Evolutionary conservation across 2,888 invertebrate genomes (phyloP).

Genomic region (Chironomus tentans): DNA sequence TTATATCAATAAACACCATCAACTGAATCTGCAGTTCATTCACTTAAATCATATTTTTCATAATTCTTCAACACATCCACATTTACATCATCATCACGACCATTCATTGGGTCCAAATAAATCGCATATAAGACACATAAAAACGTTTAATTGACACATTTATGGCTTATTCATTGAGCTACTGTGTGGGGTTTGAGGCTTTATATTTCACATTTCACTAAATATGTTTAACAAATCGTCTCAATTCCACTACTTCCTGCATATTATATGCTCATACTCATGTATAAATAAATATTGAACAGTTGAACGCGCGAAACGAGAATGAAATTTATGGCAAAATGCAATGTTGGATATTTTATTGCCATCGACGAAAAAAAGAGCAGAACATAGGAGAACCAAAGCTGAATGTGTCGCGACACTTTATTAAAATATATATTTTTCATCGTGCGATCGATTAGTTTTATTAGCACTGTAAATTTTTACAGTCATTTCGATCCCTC

Average conservation of each 20-base stretch:
- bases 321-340: constrained; percentile 8
- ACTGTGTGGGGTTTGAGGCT: too few relatives aligned
- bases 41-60: background rate
- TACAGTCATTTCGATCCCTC: too few relatives aligned
- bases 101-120: too few relatives aligned
- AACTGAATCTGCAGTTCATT: background rate
- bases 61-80: background rate
- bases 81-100: too few relatives aligned
- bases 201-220: too few relatives aligned
- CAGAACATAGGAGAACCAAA: too few relatives aligned
- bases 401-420: background rate
- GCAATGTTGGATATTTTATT: background rate
- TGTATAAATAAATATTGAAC: too few relatives aligned
- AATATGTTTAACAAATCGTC: background rate
- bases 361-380: background rate
- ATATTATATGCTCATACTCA: background rate
- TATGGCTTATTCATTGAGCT: background rate
- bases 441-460: too few relatives aligned
- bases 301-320: background rate
- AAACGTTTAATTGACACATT: constrained; percentile 11
- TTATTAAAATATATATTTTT: background rate
- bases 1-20: background rate
- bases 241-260: constrained; percentile 3
- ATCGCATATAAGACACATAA: background rate
- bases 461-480: too few relatives aligned